phyloP scores from a whole-genome alignment of 2,797 vertebrate genomes.

The Tragelaphus eurycerus region DNA sequence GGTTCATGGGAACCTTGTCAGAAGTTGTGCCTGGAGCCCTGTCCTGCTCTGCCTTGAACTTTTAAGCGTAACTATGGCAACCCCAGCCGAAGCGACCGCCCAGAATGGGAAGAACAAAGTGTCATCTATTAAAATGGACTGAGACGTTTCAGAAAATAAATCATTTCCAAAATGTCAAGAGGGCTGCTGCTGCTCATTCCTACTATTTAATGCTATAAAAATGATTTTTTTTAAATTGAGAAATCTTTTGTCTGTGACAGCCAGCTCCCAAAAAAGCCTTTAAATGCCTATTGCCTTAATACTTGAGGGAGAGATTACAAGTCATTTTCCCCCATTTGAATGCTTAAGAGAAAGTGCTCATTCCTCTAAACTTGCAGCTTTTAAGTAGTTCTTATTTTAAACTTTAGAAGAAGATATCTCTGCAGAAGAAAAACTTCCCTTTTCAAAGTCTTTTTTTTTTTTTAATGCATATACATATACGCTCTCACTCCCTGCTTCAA shows the following conservation, averaged over 20 bases:
- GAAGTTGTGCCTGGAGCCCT: not conserved
- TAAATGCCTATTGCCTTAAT: conserved; percentile 25
- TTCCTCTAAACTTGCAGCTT: conserved; percentile 18
- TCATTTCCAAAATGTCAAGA: conserved; percentile 27
- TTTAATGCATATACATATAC: conserved; percentile 34
- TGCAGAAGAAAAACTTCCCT: conserved; percentile 47
- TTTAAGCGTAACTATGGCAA: not conserved
- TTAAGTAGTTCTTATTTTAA: conserved; percentile 66
- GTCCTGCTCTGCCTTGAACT: not conserved
- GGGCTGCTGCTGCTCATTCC: not conserved
- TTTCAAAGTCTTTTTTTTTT: conserved; percentile 52
- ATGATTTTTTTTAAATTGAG: conserved; percentile 10
- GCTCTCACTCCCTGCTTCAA: not conserved
- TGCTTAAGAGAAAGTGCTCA: conserved; percentile 47
- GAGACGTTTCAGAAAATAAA: not conserved
- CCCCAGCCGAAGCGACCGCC: not conserved
- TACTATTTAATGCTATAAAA: conserved; percentile 37
- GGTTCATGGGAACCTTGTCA: not conserved
- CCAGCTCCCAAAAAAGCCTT: conserved; percentile 35
- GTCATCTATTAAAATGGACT: not conserved
- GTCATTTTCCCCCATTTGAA: conserved; percentile 49
- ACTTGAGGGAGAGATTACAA: conserved; percentile 53
- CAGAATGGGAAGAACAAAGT: not conserved
- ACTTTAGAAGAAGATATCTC: conserved; percentile 46
- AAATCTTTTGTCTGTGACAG: conserved; percentile 67